A percentile compares a stretch with the other conserved stretches of the same genome.
These are phyloP conservation scores for Thamnophis elegans DNA, from an alignment of 2,797 vertebrate species.

Conservation along the genomic window DNA sequence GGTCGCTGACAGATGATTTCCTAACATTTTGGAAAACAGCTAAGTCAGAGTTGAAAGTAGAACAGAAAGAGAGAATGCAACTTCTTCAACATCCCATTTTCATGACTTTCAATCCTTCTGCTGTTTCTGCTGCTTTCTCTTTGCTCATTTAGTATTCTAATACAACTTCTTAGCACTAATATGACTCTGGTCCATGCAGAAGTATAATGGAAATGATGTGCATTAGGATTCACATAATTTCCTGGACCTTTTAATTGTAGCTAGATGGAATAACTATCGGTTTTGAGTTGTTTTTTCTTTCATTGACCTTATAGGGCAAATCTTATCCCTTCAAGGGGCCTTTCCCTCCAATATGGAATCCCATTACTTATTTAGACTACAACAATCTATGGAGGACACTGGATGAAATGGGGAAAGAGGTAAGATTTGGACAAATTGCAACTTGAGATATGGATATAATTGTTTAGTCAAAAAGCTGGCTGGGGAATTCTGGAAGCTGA, in stretches of 20 bases:
- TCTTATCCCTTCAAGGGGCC: constrained; percentile 85
- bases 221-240: rapidly evolving
- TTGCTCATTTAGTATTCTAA: neutral
- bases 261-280: neutral
- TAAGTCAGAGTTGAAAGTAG: neutral
- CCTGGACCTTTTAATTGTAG: neutral
- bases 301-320: constrained; percentile 79
- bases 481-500: neutral
- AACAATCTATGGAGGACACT: constrained; percentile 94
- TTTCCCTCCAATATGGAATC: constrained; percentile 91
- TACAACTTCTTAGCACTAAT: neutral
- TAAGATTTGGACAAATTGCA: constrained; percentile 52
- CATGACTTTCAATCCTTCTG: neutral
- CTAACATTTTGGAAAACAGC: neutral
- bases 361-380: constrained; percentile 85
- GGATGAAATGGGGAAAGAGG: constrained; percentile 94
- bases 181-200: neutral
- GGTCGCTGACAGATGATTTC: neutral
- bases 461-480: neutral
- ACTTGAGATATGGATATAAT: neutral
- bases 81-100: neutral
- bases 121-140: neutral
- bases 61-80: neutral
- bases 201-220: neutral
- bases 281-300: constrained; percentile 21